Conservation (phyloP, 2,113 vertebrate species). For the Pteronura brasiliensis region DNA sequence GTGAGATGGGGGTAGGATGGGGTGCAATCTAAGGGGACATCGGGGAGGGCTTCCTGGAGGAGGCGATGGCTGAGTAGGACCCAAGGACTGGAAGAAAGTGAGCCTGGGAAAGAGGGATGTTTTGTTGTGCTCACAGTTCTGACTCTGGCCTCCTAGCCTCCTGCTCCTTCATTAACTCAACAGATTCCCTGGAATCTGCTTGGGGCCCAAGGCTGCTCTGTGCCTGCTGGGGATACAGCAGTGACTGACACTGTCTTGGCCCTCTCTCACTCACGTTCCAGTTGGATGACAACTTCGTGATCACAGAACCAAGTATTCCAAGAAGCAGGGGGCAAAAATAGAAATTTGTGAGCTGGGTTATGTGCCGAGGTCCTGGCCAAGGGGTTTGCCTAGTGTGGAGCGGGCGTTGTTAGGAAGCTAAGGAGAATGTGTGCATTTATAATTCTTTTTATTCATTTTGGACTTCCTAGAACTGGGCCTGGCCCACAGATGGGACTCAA, state of each 20-base stretch:
- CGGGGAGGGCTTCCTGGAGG: not conserved
- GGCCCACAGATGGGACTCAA: not conserved
- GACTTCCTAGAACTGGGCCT: not conserved
- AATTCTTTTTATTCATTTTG: not conserved
- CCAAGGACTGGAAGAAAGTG: not conserved
- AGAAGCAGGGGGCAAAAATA: not conserved
- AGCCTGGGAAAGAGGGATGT: not conserved
- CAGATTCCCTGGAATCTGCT: not conserved
- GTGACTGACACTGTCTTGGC: not conserved
- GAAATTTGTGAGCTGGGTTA: not conserved
- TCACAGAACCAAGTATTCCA: not conserved
- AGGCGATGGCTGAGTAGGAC: not conserved
- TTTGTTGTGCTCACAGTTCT: not conserved
- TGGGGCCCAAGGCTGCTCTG: not conserved
- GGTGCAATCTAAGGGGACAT: not conserved
- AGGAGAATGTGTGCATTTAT: not conserved
- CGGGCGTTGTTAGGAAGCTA: not conserved
- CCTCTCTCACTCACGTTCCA: not conserved
- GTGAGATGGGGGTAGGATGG: not conserved
- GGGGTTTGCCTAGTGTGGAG: fast-evolving
- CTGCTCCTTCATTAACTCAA: not conserved
- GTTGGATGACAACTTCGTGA: not conserved
- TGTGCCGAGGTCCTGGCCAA: fast-evolving
- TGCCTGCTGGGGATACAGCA: not conserved
- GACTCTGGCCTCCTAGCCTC: not conserved